Conservation (phyloP, 1,140 invertebrate genomes). For the Carcinoscorpius rotundicauda region DNA sequence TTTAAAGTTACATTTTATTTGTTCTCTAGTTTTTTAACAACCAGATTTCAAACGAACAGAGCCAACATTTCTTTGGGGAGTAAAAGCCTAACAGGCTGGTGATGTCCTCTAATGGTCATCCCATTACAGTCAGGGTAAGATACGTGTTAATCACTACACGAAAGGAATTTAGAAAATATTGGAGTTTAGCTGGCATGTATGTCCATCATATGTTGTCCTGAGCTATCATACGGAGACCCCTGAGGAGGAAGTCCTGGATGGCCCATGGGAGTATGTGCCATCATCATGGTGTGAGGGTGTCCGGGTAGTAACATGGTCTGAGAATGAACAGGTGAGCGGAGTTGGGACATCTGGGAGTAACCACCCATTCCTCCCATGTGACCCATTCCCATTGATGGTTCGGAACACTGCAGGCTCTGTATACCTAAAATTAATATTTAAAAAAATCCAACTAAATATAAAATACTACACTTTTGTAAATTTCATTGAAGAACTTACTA, state of each 20-base stretch:
- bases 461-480: neutral
- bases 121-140: too few species aligned
- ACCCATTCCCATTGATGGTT: slow-evolving; percentile 26
- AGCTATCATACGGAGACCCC: slow-evolving; percentile 38
- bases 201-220: slow-evolving; percentile 39
- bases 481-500: neutral
- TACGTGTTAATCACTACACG: neutral
- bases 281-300: slow-evolving; percentile 39
- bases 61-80: too few species aligned
- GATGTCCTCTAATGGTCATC: too few species aligned
- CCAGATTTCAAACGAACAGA: too few species aligned
- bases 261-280: slow-evolving; percentile 30
- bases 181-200: slow-evolving; percentile 37
- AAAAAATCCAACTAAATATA: slow-evolving; percentile 4
- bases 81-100: too few species aligned
- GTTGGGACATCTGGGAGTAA: slow-evolving; percentile 38
- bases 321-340: slow-evolving; percentile 38
- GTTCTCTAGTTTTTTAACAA: too few species aligned
- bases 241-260: slow-evolving; percentile 31
- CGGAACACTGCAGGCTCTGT: slow-evolving; percentile 33
- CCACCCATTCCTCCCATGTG: slow-evolving; percentile 33
- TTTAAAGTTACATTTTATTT: too few species aligned
- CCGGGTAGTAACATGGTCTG: slow-evolving; percentile 40
- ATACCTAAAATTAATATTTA: slow-evolving; percentile 28
- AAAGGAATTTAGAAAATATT: neutral